A percentile compares a stretch with the other conserved stretches of the same genome.
These are phyloP conservation scores for Dendroctonus valens DNA, from an alignment of 1,140 invertebrate genomes.

Conservation along the genomic window DNA sequence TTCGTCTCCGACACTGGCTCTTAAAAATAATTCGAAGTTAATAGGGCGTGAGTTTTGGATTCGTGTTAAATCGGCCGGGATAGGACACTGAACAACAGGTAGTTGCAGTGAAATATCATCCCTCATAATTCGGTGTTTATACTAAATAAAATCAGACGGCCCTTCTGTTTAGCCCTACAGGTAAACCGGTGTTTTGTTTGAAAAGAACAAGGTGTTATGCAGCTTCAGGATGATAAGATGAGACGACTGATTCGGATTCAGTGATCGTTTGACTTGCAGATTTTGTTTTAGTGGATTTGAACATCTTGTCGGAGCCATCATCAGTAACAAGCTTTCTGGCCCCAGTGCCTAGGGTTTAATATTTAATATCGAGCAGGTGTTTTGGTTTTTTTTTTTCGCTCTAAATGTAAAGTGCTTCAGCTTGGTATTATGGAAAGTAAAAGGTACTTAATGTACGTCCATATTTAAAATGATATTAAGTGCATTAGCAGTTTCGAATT, in stretches of 20 bases:
- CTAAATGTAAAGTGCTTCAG: background rate
- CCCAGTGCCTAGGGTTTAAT: too few species aligned
- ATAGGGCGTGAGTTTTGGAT: conserved; percentile 28
- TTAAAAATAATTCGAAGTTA: conserved; percentile 27
- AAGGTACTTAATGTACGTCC: too few species aligned
- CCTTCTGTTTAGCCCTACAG: conserved; percentile 34
- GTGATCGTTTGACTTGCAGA: too few species aligned
- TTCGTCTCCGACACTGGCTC: background rate
- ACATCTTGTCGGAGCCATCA: too few species aligned
- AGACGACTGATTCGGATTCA: background rate
- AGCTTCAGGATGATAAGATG: background rate
- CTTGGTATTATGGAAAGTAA: conserved; percentile 1
- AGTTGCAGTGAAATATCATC: conserved; percentile 25
- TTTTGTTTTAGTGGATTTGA: too few species aligned
- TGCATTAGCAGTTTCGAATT: background rate
- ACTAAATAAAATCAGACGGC: conserved; percentile 23
- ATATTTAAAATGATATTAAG: background rate
- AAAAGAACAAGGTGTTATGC: conserved; percentile 33
- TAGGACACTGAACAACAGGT: conserved; percentile 29
- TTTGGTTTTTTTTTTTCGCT: too few species aligned
- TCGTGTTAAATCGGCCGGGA: conserved; percentile 25
- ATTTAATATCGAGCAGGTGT: too few species aligned
- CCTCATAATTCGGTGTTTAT: conserved; percentile 31
- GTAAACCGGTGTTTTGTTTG: conserved; percentile 41
- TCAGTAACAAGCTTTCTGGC: too few species aligned